Base-by-base conservation (phyloP, 2,113 vertebrate species). In the Podiceps cristatus region DNA sequence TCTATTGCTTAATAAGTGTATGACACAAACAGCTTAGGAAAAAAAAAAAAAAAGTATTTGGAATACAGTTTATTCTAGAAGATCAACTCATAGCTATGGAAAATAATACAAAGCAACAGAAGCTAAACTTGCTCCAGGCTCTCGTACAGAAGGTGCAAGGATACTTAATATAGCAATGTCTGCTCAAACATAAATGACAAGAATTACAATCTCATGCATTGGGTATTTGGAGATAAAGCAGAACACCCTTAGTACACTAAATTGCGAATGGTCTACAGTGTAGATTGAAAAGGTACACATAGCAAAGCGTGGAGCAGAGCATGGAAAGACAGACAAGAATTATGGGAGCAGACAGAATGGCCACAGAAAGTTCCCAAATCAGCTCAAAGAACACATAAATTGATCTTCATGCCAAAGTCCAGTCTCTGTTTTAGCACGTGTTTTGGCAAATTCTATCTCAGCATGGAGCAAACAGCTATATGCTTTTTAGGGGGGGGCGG, bases 401-500 rank as follows among this genome's bases (percentile, higher is more conserved):
- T 12, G 9, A 59, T 50, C 27, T 73, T 49, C 42, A 18, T 19
- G 17, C 23, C 6, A 0, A 82, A 83, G 28, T 37, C 22, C 37
- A 50, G 6, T 19, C 16, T n/a, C 62, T 47, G 37, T 22, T 55
- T 74, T 23, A 49, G 50, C 22, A 47, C 18, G n/a, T 5, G n/a
- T 13, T 78, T 87, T 52, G 53, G 27, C 22, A 79, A 64, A 63
- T 20, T 66, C 25, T 35, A 15, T 9, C 40, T 33, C 33, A 73
- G 44, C 33, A 69, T n/a, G 66, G 73, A 88, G 4, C 18, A 76
- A 76, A 82, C 1, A 1, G 28, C 7, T 14, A 37, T 2, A 24
- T 3, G 23, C 7, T 60, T 85, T 35, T 7, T 37, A 76, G 2
- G 2, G 28, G 17, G 4, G 1, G 5, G 18, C 6, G 23, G 25